A percentile compares a stretch with the other conserved stretches of the same genome.
phyloP scores from a whole-genome alignment of 2,797 vertebrate genomes.

The Bovichtus variegatus region DNA sequence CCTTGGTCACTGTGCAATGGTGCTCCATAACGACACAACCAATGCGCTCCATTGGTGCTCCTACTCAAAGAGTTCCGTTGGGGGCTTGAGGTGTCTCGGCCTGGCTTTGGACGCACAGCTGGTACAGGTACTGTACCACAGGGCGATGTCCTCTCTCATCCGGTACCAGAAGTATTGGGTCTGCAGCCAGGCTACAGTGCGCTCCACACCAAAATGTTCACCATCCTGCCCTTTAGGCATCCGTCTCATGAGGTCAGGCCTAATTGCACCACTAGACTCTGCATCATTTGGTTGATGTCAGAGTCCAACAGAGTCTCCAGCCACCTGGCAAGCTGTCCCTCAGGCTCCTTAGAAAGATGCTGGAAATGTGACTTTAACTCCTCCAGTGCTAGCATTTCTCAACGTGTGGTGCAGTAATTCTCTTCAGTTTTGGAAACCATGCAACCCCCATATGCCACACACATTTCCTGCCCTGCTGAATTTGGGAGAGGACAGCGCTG shows the following conservation, averaged over 20 bases:
- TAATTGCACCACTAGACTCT: slow-evolving; percentile 33
- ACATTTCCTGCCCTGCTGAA: slow-evolving; percentile 18
- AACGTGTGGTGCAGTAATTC: slow-evolving; percentile 50
- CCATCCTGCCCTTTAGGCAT: slow-evolving; percentile 48
- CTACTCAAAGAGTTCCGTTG: neutral
- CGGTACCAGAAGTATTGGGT: slow-evolving; percentile 51
- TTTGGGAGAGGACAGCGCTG: neutral
- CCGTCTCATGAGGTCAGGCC: slow-evolving; percentile 35
- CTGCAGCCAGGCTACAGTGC: neutral
- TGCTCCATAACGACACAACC: slow-evolving; percentile 20
- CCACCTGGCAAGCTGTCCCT: slow-evolving; percentile 50
- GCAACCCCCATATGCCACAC: slow-evolving; percentile 33
- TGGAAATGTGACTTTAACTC: slow-evolving; percentile 45
- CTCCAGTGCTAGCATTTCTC: slow-evolving; percentile 35
- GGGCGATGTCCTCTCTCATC: slow-evolving; percentile 26
- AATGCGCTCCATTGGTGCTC: slow-evolving; percentile 25
- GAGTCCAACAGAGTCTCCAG: slow-evolving; percentile 36
- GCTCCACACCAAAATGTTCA: slow-evolving; percentile 48
- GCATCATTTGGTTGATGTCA: neutral
- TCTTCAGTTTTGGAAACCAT: slow-evolving; percentile 23
- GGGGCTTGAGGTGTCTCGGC: slow-evolving; percentile 16
- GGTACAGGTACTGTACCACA: slow-evolving; percentile 21
- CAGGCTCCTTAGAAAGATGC: slow-evolving; percentile 54
- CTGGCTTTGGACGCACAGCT: slow-evolving; percentile 30
- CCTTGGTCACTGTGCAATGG: slow-evolving; percentile 37